Base-by-base conservation (phyloP, 2,888 invertebrate species). In the Xanthia togata region DNA sequence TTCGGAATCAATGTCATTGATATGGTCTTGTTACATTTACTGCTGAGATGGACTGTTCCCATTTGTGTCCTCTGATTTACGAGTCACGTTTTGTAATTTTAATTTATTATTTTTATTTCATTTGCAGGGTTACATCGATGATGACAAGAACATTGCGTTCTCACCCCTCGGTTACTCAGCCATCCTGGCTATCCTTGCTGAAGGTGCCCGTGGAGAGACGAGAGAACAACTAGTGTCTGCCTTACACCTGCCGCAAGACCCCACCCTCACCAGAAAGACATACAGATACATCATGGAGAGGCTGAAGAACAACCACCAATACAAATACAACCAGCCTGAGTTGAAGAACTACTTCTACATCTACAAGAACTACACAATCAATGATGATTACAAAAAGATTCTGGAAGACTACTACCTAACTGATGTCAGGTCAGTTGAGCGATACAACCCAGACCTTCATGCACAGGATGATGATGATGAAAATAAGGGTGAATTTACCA, bases 261-360 rank as follows among this genome's bases (percentile, higher is more conserved):
- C 89, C 23, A 92, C 91, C 20, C 90, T 95, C 0, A 96, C 95
- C 5, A 94, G 97, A 84, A 94, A 94, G 77, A 96, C 96, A 12
- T 97, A 96, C 89, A 94, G 93, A 9, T 94, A 92, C 67, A 96
- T 97, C 12, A 95, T 97, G 93, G 94, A 96, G 70, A 93, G 96
- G 67, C 89, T 97, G n/a, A 96, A 95, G 84, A 97, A 97, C 70
- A 95, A 93, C 4, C 93, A 96, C 70, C 94, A 96, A 79, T 96
- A 96, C 83, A 95, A 95, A 91, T 92, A 94, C 73, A 97, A 97
- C 82, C 94, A 95, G 77, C 97, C 97, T 1, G 97, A 97, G 84
- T 94, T 98, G 83, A 97, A 97, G 89, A 97, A 97, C 87, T 98
- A 97, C 95, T 97, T 98, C 88, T 98, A 98, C 87, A 97, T 98